phyloP scores from a whole-genome alignment of 1,140 invertebrate genomes.

The Dendroctonus ponderosae region DNA sequence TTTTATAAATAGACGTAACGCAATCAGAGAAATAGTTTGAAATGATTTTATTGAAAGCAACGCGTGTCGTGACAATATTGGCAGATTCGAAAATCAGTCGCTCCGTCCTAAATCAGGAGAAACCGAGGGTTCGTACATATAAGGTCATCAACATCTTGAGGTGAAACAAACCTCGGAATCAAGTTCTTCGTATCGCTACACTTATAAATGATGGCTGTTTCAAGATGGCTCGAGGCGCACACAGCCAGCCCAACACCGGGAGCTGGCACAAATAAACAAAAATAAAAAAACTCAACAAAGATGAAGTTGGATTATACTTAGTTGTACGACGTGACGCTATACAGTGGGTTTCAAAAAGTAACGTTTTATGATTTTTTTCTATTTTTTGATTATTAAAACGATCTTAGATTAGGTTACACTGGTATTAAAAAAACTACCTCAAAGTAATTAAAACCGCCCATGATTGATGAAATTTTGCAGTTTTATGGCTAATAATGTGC shows the following conservation, averaged over 20 bases:
- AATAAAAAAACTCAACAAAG: constrained; percentile 47
- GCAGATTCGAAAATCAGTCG: constrained; percentile 11
- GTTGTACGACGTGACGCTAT: constrained; percentile 32
- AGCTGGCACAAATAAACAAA: constrained; percentile 50
- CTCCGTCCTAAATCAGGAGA: constrained; percentile 22
- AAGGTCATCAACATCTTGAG: constrained; percentile 47
- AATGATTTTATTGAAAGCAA: too few species aligned
- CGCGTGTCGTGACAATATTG: constrained; percentile 9
- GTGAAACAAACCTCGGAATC: constrained; percentile 45
- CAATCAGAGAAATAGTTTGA: too few species aligned
- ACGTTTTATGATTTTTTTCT: neutral
- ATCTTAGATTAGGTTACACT: neutral
- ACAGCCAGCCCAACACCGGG: constrained; percentile 48
- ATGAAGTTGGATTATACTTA: constrained; percentile 46
- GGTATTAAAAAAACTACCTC: too few species aligned
- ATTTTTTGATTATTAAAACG: neutral
- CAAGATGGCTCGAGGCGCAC: constrained; percentile 44
- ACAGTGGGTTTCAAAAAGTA: constrained; percentile 10
- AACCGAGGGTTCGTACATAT: constrained; percentile 38
- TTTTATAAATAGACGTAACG: too few species aligned
- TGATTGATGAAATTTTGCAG: too few species aligned
- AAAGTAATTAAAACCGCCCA: too few species aligned
- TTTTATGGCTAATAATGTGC: too few species aligned
- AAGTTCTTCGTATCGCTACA: constrained; percentile 49
- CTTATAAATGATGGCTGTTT: constrained; percentile 50